Evolutionary conservation across 2,797 vertebrate genomes (phyloP).

Genomic region (Morus bassanus): DNA sequence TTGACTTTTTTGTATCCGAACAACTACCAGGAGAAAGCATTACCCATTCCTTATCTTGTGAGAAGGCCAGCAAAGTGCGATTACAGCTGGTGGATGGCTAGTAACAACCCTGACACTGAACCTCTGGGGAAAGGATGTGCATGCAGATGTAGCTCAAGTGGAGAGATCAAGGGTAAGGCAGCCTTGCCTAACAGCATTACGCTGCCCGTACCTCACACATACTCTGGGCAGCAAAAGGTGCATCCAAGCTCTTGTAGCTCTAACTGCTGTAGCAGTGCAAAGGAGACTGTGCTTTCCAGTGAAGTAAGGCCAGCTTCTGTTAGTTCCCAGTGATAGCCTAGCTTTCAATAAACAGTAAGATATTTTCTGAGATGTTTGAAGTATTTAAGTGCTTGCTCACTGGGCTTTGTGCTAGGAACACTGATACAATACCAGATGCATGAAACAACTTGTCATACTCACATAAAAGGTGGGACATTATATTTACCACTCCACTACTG

Average conservation of each 20-base stretch:
- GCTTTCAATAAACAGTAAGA: background rate
- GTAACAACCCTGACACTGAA: background rate
- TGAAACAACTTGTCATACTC: background rate
- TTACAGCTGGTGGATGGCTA: background rate
- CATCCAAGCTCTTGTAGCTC: background rate
- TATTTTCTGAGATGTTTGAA: background rate
- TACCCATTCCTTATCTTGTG: background rate
- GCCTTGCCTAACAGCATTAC: background rate
- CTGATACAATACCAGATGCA: background rate
- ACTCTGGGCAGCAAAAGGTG: background rate
- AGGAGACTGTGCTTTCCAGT: background rate
- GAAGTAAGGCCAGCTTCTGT: background rate
- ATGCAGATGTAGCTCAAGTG: background rate
- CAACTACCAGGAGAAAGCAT: background rate
- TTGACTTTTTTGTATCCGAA: background rate
- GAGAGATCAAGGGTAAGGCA: background rate
- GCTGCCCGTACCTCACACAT: background rate
- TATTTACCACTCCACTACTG: background rate
- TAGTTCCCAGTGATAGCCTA: background rate
- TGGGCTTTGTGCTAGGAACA: background rate
- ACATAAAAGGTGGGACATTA: background rate
- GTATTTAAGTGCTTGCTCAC: background rate
- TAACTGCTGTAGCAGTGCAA: background rate
- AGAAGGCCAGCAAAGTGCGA: background rate
- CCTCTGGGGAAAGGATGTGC: background rate